Evolutionary conservation across 1,140 invertebrate genomes (phyloP).

Genomic region (Aethina tumida): DNA sequence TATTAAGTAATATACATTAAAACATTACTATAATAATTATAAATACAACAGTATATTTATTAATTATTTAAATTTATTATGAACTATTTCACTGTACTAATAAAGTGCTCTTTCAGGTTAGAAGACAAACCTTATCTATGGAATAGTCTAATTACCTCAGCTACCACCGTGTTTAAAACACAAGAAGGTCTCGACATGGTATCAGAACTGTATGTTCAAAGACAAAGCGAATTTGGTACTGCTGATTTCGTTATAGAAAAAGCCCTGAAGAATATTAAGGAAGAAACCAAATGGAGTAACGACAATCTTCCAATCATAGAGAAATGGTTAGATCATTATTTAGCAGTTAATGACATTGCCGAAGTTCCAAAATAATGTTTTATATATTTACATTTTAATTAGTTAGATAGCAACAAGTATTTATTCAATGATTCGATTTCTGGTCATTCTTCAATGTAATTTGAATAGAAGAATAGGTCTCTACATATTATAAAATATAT

Average conservation of each 20-base stretch:
- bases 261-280: conserved; percentile 54
- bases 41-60: no score
- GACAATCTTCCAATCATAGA: conserved; percentile 60
- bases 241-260: conserved; percentile 56
- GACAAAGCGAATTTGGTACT: conserved; percentile 51
- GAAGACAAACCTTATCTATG: conserved; percentile 56
- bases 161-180: conserved; percentile 59
- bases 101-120: conserved; percentile 48
- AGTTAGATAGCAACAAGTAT: no score
- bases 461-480: no score
- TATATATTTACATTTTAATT: no score
- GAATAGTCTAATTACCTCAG: conserved; percentile 59
- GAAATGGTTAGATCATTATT: conserved; percentile 51
- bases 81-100: no score
- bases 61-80: no score
- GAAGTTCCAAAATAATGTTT: not conserved
- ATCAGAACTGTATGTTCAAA: conserved; percentile 45
- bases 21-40: no score
- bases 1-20: no score
- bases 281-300: conserved; percentile 58
- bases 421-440: no score
- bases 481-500: no score
- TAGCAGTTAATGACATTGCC: conserved; percentile 26
- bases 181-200: conserved; percentile 59
- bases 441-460: no score